Evolutionary conservation across 2,888 invertebrate genomes (phyloP).

Genomic region (Meandrusa payeni): DNA sequence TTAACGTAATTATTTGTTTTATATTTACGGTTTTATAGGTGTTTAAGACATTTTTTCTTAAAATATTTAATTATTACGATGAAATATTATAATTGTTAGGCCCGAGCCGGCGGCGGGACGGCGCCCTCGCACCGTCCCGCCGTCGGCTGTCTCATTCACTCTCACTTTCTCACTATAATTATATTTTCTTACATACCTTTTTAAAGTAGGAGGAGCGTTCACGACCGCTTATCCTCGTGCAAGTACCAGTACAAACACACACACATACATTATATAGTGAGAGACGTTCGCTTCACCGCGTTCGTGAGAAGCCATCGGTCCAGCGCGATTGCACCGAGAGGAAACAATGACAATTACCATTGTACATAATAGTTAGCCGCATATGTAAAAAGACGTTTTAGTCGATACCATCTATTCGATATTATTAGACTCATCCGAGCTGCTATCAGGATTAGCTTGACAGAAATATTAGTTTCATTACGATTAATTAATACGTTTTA

Average conservation of each 20-base stretch:
- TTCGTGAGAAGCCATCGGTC: conserved; percentile 80
- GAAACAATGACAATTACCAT: conserved; percentile 61
- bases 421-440: conserved; percentile 76
- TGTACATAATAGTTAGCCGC: conserved; percentile 79
- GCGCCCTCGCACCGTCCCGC: conserved; percentile 49
- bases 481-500: conserved; percentile 60
- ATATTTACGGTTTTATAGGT: conserved; percentile 81
- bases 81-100: conserved; percentile 77
- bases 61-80: conserved; percentile 79
- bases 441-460: conserved; percentile 72
- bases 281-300: conserved; percentile 69
- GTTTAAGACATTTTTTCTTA: conserved; percentile 81
- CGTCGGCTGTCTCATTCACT: conserved; percentile 72
- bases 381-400: conserved; percentile 67
- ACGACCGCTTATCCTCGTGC: conserved; percentile 76
- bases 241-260: conserved; percentile 65
- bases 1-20: conserved; percentile 80
- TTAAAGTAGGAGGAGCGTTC: conserved; percentile 75
- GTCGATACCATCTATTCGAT: conserved; percentile 75
- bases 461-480: conserved; percentile 68
- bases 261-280: conserved; percentile 65
- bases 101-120: conserved; percentile 61
- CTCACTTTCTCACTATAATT: conserved; percentile 79
- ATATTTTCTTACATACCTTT: conserved; percentile 79
- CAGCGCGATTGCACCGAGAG: conserved; percentile 74